Evolutionary conservation across 2,113 vertebrate genomes (phyloP).

Genomic region (Tauraco erythrolophus): DNA sequence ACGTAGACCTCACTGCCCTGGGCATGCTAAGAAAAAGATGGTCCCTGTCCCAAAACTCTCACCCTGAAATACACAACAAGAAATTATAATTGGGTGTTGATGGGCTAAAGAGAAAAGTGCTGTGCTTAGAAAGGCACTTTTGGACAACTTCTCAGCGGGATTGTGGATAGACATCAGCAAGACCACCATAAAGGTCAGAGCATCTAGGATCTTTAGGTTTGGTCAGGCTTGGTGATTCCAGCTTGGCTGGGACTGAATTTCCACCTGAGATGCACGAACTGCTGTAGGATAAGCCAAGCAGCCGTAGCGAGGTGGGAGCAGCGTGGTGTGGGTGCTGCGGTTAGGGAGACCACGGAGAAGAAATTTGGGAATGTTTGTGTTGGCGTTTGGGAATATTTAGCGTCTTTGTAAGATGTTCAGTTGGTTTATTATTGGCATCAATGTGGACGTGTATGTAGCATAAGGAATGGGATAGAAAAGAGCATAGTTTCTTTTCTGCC

Average conservation of each 20-base stretch:
- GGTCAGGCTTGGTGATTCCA: background rate
- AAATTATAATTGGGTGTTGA: background rate
- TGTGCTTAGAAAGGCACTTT: background rate
- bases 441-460: background rate
- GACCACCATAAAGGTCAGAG: too few species aligned
- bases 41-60: slow-evolving; percentile 12
- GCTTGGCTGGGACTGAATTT: background rate
- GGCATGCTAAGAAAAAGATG: background rate
- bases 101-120: background rate
- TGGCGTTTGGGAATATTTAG: background rate
- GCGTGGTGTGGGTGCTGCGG: background rate
- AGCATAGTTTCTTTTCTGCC: accelerated
- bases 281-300: background rate
- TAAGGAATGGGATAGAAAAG: background rate
- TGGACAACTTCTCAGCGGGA: background rate
- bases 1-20: background rate
- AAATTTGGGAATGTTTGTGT: background rate
- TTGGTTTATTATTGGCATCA: background rate
- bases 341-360: accelerated
- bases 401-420: accelerated
- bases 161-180: background rate
- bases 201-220: background rate
- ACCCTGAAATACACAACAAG: background rate
- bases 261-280: accelerated
- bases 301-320: background rate